Conservation (phyloP, 2,797 vertebrate species). For the Cirrhinus mrigala region DNA sequence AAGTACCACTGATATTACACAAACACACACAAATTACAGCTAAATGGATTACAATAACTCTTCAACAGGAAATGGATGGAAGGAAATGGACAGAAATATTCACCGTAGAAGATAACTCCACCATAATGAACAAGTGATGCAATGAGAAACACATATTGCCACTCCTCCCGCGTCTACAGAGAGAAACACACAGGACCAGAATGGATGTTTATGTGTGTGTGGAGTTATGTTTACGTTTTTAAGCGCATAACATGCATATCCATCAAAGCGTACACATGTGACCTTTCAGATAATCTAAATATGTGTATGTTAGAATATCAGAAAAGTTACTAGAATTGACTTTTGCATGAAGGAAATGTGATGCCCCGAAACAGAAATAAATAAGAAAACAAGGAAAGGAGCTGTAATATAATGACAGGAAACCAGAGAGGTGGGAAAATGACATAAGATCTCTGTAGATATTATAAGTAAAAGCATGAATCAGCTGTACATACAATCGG, state of each 20-base stretch:
- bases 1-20: background rate
- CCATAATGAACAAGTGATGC: slow-evolving; percentile 92
- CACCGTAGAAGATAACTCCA: slow-evolving; percentile 91
- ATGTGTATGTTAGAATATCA: background rate
- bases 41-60: background rate
- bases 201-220: background rate
- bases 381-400: background rate
- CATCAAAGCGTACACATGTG: background rate
- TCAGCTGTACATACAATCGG: background rate
- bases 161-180: slow-evolving; percentile 80
- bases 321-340: background rate
- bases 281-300: background rate
- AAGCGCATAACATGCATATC: background rate
- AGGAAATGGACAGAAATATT: slow-evolving; percentile 60
- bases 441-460: background rate
- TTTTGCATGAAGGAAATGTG: background rate
- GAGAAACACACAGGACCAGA: slow-evolving; percentile 34
- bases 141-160: slow-evolving; percentile 91
- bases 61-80: slow-evolving; percentile 13
- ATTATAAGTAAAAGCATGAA: background rate
- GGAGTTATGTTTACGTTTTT: background rate
- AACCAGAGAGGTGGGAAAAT: background rate
- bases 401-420: background rate
- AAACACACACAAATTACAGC: background rate
- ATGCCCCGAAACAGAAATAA: background rate